Percentiles rank a stretch among this genome's conserved stretches.
Conservation (phyloP, 2,888 invertebrate genomes). For the Sphaerophoria rueppellii region DNA sequence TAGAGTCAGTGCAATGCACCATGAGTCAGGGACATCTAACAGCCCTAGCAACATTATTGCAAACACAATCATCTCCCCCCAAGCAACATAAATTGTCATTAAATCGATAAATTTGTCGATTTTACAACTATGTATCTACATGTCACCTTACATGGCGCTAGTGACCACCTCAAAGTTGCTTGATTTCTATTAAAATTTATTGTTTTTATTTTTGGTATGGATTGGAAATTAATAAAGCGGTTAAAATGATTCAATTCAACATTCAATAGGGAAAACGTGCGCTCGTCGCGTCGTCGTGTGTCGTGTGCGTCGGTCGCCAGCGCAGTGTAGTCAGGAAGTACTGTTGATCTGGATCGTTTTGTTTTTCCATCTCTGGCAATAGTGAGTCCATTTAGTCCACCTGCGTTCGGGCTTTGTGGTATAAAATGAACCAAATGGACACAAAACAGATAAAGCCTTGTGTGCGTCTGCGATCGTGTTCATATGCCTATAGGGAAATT, state of each 20-base stretch:
- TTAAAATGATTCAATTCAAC: conserved; percentile 47
- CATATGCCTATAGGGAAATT: conserved; percentile 11
- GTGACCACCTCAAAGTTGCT: conserved; percentile 54
- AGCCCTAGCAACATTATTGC: conserved; percentile 56
- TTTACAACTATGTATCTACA: conserved; percentile 35
- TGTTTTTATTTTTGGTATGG: conserved; percentile 48
- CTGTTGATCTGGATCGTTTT: conserved; percentile 9
- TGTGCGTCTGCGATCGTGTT: conserved; percentile 14
- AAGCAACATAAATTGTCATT: conserved; percentile 25
- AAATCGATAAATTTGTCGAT: background rate
- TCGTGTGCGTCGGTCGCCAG: background rate
- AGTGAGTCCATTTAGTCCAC: conserved; percentile 37
- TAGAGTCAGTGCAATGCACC: conserved; percentile 42
- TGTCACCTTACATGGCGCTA: conserved; percentile 40
- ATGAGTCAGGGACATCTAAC: conserved; percentile 20
- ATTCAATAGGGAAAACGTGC: background rate
- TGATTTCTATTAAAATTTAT: conserved; percentile 61
- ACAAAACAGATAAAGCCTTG: conserved; percentile 11
- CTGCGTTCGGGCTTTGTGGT: conserved; percentile 38
- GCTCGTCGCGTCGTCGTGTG: conserved; percentile 43
- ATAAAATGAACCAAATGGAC: conserved; percentile 15
- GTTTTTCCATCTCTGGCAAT: conserved; percentile 38
- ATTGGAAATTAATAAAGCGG: conserved; percentile 65
- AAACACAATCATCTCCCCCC: conserved; percentile 19
- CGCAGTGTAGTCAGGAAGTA: conserved; percentile 52